Evolutionary conservation across 2,888 invertebrate genomes (phyloP).

Genomic region (Cryptocephalus moraei): DNA sequence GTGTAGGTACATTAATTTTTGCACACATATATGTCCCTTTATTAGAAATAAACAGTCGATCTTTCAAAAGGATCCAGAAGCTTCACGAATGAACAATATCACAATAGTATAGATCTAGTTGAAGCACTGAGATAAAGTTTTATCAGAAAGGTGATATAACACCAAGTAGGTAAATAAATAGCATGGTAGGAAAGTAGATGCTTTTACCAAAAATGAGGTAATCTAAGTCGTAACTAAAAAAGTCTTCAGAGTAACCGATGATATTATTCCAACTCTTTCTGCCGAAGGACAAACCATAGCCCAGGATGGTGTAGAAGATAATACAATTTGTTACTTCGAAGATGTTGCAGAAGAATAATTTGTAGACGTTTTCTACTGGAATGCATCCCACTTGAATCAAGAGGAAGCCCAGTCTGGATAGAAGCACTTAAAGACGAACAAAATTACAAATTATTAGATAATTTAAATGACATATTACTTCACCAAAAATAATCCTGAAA

Average conservation of each 20-base stretch:
- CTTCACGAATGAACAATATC: no score
- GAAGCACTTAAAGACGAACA: constrained; percentile 12
- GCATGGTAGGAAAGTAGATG: no score
- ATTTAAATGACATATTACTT: neutral
- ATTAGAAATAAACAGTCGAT: no score
- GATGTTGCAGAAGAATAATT: constrained; percentile 32
- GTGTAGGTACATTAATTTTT: no score
- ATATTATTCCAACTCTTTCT: constrained; percentile 21
- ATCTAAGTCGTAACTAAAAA: constrained; percentile 4
- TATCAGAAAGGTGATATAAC: no score
- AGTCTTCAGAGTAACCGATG: constrained; percentile 14
- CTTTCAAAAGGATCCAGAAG: no score
- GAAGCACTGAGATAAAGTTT: no score
- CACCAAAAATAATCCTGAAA: neutral
- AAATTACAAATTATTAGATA: neutral
- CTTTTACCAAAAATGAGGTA: constrained; percentile 6
- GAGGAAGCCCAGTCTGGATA: constrained; percentile 22
- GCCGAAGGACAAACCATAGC: constrained; percentile 29
- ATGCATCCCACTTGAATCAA: constrained; percentile 31
- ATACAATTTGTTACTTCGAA: constrained; percentile 29
- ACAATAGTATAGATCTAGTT: no score
- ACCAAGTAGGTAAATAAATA: no score
- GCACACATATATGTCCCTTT: no score
- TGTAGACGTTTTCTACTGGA: constrained; percentile 31
- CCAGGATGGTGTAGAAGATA: constrained; percentile 25